phyloP scores from a whole-genome alignment of 2,888 invertebrate species.

The Rhagium mordax region DNA sequence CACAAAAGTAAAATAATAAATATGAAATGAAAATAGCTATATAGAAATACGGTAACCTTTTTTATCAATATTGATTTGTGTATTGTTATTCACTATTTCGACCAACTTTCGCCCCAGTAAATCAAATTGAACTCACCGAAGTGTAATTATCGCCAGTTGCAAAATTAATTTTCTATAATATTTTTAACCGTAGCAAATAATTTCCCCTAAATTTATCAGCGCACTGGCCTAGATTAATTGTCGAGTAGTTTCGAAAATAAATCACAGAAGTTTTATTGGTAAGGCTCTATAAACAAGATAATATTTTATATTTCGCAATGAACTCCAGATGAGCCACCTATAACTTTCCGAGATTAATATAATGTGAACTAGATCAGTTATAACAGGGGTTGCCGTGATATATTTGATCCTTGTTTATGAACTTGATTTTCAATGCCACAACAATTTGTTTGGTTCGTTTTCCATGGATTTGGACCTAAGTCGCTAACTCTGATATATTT shows the following conservation, averaged over 20 bases:
- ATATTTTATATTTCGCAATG: slow-evolving; percentile 7
- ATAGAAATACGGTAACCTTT: too few species aligned
- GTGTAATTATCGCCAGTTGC: not conserved
- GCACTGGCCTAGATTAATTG: not conserved
- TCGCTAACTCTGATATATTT: too few species aligned
- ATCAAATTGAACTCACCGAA: too few species aligned
- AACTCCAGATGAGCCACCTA: slow-evolving; percentile 3
- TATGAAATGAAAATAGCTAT: too few species aligned
- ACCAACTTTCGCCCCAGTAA: too few species aligned
- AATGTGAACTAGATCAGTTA: not conserved
- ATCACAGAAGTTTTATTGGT: slow-evolving; percentile 13
- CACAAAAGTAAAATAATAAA: too few species aligned
- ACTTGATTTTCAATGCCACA: too few species aligned
- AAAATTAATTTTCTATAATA: too few species aligned
- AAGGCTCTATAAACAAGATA: slow-evolving; percentile 5
- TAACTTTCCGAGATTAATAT: not conserved
- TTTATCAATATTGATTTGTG: too few species aligned
- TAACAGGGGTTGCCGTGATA: not conserved
- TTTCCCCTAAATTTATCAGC: not conserved
- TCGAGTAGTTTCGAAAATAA: slow-evolving; percentile 1
- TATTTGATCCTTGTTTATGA: not conserved
- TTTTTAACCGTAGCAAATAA: not conserved
- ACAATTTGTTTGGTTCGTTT: too few species aligned
- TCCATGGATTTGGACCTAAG: too few species aligned
- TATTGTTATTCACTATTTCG: too few species aligned